These are phyloP conservation scores for Phainopepla nitens DNA, from an alignment of 2,113 vertebrate genomes.

Conservation along the genomic window DNA sequence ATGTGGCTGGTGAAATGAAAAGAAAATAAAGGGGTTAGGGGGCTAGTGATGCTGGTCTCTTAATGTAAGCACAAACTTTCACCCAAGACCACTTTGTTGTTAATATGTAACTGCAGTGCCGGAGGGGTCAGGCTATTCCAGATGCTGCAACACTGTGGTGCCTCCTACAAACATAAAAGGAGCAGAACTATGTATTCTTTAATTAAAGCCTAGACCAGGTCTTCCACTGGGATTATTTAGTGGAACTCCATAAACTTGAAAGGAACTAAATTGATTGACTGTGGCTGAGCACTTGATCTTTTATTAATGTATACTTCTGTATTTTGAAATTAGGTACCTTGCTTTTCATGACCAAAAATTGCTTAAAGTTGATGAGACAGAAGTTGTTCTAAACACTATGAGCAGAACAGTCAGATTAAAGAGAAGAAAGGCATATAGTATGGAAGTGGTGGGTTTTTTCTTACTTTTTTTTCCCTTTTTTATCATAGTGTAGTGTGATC, in stretches of 20 bases:
- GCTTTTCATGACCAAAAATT: not conserved
- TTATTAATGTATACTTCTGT: not conserved
- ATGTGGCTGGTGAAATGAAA: not conserved
- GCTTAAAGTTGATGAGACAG: not conserved
- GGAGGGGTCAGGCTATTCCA: constrained; percentile 31
- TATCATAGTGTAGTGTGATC: not conserved
- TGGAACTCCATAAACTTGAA: not conserved
- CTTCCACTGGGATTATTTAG: not conserved
- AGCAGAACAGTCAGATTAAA: not conserved
- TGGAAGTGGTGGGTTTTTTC: not conserved
- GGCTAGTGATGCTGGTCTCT: not conserved
- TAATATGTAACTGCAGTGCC: constrained; percentile 67
- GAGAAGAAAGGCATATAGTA: not conserved
- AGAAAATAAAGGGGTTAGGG: not conserved
- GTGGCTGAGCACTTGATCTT: not conserved
- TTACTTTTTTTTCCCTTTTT: fast-evolving
- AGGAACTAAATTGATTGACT: not conserved
- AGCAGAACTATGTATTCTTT: not conserved
- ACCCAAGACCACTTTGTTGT: constrained; percentile 24
- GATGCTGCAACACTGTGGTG: not conserved
- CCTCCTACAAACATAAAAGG: not conserved
- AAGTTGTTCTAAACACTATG: not conserved
- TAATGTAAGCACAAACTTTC: constrained; percentile 5
- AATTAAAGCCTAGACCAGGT: not conserved
- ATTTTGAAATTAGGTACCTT: not conserved